Evolutionary conservation across 2,888 invertebrate genomes (phyloP).

Genomic region (Myopa tessellatipennis): DNA sequence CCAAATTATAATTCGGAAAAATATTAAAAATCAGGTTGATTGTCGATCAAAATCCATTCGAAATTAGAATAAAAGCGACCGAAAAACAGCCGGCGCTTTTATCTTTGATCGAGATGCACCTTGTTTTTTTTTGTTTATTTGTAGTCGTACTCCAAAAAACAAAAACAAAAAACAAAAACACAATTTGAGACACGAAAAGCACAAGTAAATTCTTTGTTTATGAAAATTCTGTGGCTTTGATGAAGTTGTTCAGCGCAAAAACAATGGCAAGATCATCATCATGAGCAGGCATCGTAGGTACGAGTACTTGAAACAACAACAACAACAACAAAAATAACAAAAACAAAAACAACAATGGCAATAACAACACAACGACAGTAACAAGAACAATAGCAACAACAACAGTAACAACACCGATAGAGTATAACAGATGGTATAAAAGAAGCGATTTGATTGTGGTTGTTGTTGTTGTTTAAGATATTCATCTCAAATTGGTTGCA

Average conservation of each 20-base stretch:
- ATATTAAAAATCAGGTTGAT: too few relatives aligned
- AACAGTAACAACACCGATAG: neutral
- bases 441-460: too few relatives aligned
- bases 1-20: too few relatives aligned
- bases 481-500: slow-evolving; percentile 19
- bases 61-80: neutral
- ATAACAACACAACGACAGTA: neutral
- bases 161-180: neutral
- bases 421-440: too few relatives aligned
- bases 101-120: slow-evolving; percentile 6
- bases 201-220: neutral
- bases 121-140: neutral
- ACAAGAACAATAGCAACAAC: neutral
- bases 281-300: neutral
- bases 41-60: neutral
- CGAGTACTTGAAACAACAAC: neutral
- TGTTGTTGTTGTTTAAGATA: slow-evolving; percentile 9
- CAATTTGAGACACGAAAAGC: neutral
- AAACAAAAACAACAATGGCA: neutral
- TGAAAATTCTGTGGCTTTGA: slow-evolving; percentile 16
- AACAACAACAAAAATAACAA: neutral
- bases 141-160: neutral
- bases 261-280: slow-evolving; percentile 24
- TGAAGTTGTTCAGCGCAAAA: slow-evolving; percentile 12
- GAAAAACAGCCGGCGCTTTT: slow-evolving; percentile 9